A percentile compares a stretch with the other conserved stretches of the same genome.
phyloP scores from a whole-genome alignment of 2,888 invertebrate species.

The Caenorhabditis afra region DNA sequence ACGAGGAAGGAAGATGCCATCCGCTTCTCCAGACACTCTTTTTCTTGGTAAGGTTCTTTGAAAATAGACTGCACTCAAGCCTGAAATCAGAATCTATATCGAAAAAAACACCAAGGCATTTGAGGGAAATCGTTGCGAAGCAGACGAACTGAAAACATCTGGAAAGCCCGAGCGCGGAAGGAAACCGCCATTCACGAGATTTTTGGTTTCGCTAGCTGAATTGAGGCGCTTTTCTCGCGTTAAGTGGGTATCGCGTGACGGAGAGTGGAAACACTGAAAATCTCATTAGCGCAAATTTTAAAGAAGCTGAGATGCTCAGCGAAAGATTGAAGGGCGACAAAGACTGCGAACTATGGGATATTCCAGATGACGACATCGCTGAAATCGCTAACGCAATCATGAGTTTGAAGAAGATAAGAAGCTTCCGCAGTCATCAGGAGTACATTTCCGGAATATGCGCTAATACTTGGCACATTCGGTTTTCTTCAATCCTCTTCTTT shows the following conservation, averaged over 20 bases:
- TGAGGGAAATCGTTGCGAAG: background rate
- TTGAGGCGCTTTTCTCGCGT: conserved; percentile 18
- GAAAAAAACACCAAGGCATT: background rate
- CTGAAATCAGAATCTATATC: background rate
- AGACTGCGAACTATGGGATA: too few species aligned
- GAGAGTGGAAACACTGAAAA: conserved; percentile 19
- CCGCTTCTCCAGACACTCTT: conserved; percentile 4
- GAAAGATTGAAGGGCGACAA: background rate
- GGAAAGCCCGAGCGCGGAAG: background rate
- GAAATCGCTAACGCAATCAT: too few species aligned
- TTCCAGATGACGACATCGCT: too few species aligned
- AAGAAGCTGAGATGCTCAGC: conserved; percentile 3
- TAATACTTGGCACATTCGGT: too few species aligned
- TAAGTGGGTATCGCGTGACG: conserved; percentile 46
- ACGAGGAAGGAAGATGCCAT: conserved; percentile 26
- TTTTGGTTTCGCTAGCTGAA: conserved; percentile 28
- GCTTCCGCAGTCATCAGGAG: too few species aligned
- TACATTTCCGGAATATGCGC: too few species aligned
- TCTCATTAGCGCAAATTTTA: conserved; percentile 30
- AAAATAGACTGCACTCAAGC: background rate
- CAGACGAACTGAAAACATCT: conserved; percentile 3
- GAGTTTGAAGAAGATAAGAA: too few species aligned
- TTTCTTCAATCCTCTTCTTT: too few species aligned
- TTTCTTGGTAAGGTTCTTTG: too few species aligned
- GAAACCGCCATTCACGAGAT: conserved; percentile 12